Evolutionary conservation across 2,888 invertebrate species (phyloP), one percentile per base, ranked within the genome.

Genomic region (Troides aeacus): DNA sequence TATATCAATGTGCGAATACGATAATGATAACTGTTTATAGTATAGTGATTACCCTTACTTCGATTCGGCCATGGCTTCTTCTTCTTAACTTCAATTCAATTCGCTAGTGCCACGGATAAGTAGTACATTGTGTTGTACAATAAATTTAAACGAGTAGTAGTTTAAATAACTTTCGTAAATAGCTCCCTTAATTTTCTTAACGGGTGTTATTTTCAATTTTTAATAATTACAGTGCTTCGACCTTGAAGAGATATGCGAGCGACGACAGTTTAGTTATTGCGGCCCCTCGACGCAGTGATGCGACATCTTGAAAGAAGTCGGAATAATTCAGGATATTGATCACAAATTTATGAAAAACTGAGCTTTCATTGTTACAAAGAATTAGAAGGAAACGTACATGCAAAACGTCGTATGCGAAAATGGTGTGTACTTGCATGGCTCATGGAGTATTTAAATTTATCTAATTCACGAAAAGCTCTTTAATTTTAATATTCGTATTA

Each of bases 211-310:
- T n/a, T 53, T 12, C 10, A 65, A 64, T 23, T 84, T 84, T 57
- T 82, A 92, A 90, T 66, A 87, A 89, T 78, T 86, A 85, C 18
- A 90, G 89, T 72, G 86, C 87, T 2, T 82, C 86, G 1, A 84
- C 87, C 2, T 73, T 93, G 73, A 93, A 93, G 78, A 87, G 93
- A 0, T 93, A 93, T 70, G 87, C 93, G 3, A 93, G 93, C 68
- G 93, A 93, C 72, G 93, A 93, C 79, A 93, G 93, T 73, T 77
- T 93, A 57, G 91, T 92, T 74, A 89, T 86, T 77, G 90, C 85
- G 36, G 85, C 84, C 1, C 88, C 88, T 1, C 84, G 90, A 12
- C 80, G 74, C 1, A 81, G 75, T 30, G 82, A 83, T 63, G 74
- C 82, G 0, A 86, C 81, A n/a, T 83, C 88, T 68, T 90, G 90